These are phyloP conservation scores for Argyrosomus regius DNA, from an alignment of 2,797 vertebrate species.

Conservation along the genomic window DNA sequence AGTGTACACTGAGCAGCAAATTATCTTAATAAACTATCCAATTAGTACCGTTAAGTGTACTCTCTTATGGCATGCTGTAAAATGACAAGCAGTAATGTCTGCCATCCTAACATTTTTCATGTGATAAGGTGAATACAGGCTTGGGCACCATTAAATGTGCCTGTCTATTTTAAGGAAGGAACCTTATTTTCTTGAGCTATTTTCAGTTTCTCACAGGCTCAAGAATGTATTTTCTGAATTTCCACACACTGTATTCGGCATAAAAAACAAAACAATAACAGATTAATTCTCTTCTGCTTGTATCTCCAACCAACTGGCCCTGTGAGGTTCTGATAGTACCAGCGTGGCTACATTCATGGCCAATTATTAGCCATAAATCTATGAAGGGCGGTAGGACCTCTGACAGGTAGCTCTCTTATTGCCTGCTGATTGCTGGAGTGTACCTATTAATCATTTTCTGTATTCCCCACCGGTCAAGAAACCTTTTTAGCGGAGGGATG, in stretches of 20 bases:
- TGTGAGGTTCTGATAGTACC: conserved; percentile 46
- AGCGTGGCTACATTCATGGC: conserved; percentile 53
- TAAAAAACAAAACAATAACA: conserved; percentile 24
- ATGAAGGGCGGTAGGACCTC: conserved; percentile 54
- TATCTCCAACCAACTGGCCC: conserved; percentile 50
- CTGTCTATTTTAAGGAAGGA: conserved; percentile 41
- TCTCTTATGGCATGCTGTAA: conserved; percentile 3
- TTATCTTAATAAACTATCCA: conserved; percentile 41
- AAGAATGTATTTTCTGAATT: conserved; percentile 32
- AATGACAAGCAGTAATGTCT: conserved; percentile 27
- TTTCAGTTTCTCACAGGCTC: conserved; percentile 32
- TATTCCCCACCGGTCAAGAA: conserved; percentile 56
- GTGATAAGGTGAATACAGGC: conserved; percentile 15
- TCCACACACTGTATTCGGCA: conserved; percentile 37
- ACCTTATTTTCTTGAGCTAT: conserved; percentile 11
- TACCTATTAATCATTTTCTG: conserved; percentile 75
- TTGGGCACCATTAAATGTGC: conserved; percentile 25
- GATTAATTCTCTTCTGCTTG: conserved; percentile 48
- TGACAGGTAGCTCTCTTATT: conserved; percentile 70
- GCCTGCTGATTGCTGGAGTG: conserved; percentile 72
- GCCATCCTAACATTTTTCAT: conserved; percentile 14
- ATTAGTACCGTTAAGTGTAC: conserved; percentile 30
- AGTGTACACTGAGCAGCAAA: conserved; percentile 17
- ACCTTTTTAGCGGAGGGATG: conserved; percentile 40
- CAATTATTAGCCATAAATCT: conserved; percentile 78